phyloP scores from a whole-genome alignment of 2,113 vertebrate species.

The Caranx melampygus region DNA sequence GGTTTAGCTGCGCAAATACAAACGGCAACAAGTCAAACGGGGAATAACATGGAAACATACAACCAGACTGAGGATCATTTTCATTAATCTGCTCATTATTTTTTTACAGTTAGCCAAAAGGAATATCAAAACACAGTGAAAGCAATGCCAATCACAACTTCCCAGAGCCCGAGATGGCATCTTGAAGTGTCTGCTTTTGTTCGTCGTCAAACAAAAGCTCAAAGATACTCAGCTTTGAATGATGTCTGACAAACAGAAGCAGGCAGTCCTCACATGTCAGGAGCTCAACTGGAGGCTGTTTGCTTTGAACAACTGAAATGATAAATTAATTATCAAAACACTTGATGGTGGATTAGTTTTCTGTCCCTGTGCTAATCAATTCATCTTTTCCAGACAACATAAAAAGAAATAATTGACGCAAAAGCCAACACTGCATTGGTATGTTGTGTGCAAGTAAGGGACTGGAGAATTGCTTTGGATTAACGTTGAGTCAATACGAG shows the following conservation, averaged over 20 bases:
- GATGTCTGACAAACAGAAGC: too few relatives aligned
- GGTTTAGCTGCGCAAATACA: not conserved
- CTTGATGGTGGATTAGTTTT: too few relatives aligned
- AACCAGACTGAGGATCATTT: not conserved
- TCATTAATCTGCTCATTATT: constrained; percentile 1
- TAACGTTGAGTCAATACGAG: not conserved
- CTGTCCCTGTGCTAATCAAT: not conserved
- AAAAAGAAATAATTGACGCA: not conserved
- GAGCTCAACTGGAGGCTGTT: not conserved
- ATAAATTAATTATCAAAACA: too few relatives aligned
- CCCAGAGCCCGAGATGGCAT: too few relatives aligned
- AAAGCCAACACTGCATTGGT: not conserved
- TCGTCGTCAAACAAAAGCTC: not conserved
- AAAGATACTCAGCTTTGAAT: not conserved
- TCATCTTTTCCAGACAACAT: not conserved
- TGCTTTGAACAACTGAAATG: not conserved
- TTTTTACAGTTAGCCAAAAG: not conserved
- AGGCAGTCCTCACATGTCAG: too few relatives aligned
- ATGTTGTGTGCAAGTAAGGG: not conserved
- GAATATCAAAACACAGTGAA: too few relatives aligned
- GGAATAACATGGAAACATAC: not conserved
- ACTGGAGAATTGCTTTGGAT: not conserved
- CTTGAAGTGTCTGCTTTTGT: not conserved
- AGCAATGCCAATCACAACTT: too few relatives aligned
- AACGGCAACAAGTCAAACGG: not conserved